phyloP scores from a whole-genome alignment of 2,888 invertebrate species.

The Athalia circularis region DNA sequence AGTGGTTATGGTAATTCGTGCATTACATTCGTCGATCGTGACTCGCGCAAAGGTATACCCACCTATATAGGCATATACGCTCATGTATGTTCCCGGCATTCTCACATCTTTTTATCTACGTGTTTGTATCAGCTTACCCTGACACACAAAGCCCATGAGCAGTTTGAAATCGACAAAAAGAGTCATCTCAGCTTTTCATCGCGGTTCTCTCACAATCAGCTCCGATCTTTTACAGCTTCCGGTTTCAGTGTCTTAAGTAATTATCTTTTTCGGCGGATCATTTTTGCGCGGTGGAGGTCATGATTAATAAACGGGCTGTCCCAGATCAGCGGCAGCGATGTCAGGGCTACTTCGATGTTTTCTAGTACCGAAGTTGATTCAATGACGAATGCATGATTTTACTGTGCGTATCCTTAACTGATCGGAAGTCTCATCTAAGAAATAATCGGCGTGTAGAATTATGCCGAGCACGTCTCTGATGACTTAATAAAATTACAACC shows the following conservation, averaged over 20 bases:
- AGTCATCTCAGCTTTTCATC: neutral
- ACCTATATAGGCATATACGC: neutral
- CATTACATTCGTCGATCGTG: constrained; percentile 41
- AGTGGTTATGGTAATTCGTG: constrained; percentile 53
- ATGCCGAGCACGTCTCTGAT: neutral
- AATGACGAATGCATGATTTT: constrained; percentile 10
- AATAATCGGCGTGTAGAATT: neutral
- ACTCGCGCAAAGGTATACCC: constrained; percentile 23
- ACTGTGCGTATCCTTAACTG: neutral
- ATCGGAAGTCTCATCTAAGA: neutral
- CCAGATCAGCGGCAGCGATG: neutral
- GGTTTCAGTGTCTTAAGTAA: neutral
- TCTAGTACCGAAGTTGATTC: neutral
- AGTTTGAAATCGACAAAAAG: constrained; percentile 10
- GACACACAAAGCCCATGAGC: constrained; percentile 22
- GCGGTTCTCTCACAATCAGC: neutral
- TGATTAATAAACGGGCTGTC: neutral
- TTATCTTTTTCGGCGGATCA: neutral
- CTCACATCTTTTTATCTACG: constrained; percentile 14
- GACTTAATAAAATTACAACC: neutral
- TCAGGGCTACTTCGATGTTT: neutral
- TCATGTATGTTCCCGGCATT: constrained; percentile 20
- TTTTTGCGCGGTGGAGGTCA: neutral
- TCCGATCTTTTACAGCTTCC: constrained; percentile 3
- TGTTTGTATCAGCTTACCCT: constrained; percentile 20